Conservation (phyloP, 2,797 vertebrate genomes). For the Galaxias olidus region DNA sequence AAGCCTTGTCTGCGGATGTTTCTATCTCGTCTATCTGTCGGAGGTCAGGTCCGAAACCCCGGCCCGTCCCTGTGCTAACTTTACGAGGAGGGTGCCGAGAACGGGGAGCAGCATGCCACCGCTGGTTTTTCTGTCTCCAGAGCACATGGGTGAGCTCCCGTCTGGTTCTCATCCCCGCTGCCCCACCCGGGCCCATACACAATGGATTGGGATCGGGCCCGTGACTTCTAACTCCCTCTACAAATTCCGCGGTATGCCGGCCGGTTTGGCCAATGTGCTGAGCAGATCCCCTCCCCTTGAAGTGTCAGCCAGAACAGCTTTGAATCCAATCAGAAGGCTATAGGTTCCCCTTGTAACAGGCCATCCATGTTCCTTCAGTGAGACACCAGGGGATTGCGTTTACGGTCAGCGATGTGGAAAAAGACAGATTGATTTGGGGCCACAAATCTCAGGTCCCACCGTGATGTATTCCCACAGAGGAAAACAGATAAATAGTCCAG, state of each 20-base stretch:
- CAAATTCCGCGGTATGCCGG: conserved; percentile 69
- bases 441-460: conserved; percentile 47
- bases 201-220: conserved; percentile 73
- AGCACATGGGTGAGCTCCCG: conserved; percentile 49
- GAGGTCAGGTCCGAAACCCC: conserved; percentile 42
- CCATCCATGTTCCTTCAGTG: conserved; percentile 70
- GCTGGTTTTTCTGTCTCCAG: conserved; percentile 7
- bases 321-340: conserved; percentile 75
- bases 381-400: conserved; percentile 63
- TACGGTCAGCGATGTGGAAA: conserved; percentile 66
- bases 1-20: conserved; percentile 43
- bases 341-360: conserved; percentile 73
- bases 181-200: conserved; percentile 69
- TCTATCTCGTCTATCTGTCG: conserved; percentile 51
- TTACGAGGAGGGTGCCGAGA: conserved; percentile 37
- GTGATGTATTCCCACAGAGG: conserved; percentile 46
- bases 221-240: conserved; percentile 72
- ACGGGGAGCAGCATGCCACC: conserved; percentile 29
- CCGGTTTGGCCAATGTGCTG: conserved; percentile 68
- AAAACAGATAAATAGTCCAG: conserved; percentile 44
- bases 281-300: conserved; percentile 68
- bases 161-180: conserved; percentile 71
- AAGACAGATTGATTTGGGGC: conserved; percentile 59
- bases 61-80: conserved; percentile 27
- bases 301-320: conserved; percentile 74